These are phyloP conservation scores for Pseudorhombus dupliciocellatus DNA, from an alignment of 2,113 vertebrate species.

Conservation along the genomic window DNA sequence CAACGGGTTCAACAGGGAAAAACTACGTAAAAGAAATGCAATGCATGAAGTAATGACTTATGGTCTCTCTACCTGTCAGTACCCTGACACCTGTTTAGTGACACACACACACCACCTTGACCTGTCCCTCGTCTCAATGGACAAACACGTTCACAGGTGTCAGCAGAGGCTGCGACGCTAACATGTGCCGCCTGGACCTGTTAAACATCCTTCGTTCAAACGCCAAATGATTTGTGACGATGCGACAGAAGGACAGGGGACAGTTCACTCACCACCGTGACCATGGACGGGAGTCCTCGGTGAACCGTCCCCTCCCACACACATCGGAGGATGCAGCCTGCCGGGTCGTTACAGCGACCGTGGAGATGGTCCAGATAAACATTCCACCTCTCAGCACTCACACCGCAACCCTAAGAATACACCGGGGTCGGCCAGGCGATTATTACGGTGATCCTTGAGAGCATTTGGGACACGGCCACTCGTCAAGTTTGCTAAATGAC, in stretches of 20 bases:
- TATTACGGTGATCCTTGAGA: constrained; percentile 24
- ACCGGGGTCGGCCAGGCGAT: neutral
- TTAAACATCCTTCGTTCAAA: constrained; percentile 7
- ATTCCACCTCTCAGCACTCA: constrained; percentile 26
- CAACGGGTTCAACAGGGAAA: neutral
- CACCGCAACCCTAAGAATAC: constrained; percentile 44
- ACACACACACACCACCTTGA: constrained; percentile 13
- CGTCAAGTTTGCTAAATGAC: neutral
- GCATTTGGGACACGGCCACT: constrained; percentile 4
- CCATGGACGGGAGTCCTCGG: too few relatives aligned
- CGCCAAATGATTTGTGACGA: too few relatives aligned
- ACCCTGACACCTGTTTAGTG: neutral
- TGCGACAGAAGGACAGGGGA: too few relatives aligned
- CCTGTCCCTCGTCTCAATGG: constrained; percentile 7
- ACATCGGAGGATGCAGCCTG: too few relatives aligned
- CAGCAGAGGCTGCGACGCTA: neutral
- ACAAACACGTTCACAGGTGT: neutral
- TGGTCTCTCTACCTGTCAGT: neutral
- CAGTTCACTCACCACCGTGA: too few relatives aligned
- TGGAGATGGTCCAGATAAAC: constrained; percentile 30
- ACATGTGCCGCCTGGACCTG: constrained; percentile 2
- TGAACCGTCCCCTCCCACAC: too few relatives aligned
- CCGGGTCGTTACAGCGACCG: neutral
- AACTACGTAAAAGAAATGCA: constrained; percentile 7
- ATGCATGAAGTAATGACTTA: constrained; percentile 5